Percentiles rank a stretch among this genome's conserved stretches.
Conservation (phyloP, 2,797 vertebrate genomes). For the Eupleurogrammus muticus region DNA sequence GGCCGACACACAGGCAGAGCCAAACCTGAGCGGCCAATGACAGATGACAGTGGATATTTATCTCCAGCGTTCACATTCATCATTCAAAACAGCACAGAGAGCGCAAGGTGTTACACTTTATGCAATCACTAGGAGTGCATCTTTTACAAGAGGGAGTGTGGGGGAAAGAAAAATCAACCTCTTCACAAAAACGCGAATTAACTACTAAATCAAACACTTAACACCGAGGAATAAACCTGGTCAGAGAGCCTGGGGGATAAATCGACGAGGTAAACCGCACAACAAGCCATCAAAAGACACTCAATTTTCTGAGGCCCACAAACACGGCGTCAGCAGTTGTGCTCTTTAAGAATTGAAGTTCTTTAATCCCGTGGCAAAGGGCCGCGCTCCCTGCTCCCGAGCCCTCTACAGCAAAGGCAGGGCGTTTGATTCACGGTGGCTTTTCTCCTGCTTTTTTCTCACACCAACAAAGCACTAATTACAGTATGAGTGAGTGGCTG, state of each 20-base stretch:
- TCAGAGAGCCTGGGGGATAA: slow-evolving; percentile 22
- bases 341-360: slow-evolving; percentile 62
- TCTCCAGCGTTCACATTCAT: slow-evolving; percentile 65
- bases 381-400: slow-evolving; percentile 54
- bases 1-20: slow-evolving; percentile 48
- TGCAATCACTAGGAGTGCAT: slow-evolving; percentile 16
- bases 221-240: slow-evolving; percentile 25
- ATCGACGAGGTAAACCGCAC: slow-evolving; percentile 47
- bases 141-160: slow-evolving; percentile 2
- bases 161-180: slow-evolving; percentile 28
- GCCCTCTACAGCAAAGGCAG: slow-evolving; percentile 52
- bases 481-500: slow-evolving; percentile 70
- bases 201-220: slow-evolving; percentile 43
- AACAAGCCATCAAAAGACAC: slow-evolving; percentile 61
- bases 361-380: slow-evolving; percentile 70
- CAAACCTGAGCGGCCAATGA: slow-evolving; percentile 52
- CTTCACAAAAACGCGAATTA: slow-evolving; percentile 31
- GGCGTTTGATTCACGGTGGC: slow-evolving; percentile 62
- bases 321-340: slow-evolving; percentile 65
- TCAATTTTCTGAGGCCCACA: slow-evolving; percentile 62
- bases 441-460: slow-evolving; percentile 66
- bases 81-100: slow-evolving; percentile 45
- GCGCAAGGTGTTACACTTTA: slow-evolving; percentile 28
- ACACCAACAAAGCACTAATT: slow-evolving; percentile 79
- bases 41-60: slow-evolving; percentile 66